Conservation (phyloP, 2,888 invertebrate species). For the Drosophila aldrichi region DNA sequence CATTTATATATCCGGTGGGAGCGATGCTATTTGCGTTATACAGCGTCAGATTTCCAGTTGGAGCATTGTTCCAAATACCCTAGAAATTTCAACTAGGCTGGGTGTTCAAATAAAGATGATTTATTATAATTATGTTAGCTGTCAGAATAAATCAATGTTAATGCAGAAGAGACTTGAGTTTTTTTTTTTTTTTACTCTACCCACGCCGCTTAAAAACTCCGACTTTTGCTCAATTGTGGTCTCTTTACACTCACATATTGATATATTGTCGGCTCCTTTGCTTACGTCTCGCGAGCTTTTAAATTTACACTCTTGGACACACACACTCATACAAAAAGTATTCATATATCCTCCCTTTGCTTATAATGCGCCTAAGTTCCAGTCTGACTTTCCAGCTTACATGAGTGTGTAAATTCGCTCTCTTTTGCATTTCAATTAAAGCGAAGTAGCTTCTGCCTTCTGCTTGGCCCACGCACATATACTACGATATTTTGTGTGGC, state of each 20-base stretch:
- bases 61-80: conserved; percentile 18
- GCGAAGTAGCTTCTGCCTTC: not conserved
- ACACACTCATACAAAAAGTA: not conserved
- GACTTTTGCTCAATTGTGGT: not conserved
- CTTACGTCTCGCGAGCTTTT: not conserved
- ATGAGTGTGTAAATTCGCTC: not conserved
- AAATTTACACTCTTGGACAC: not conserved
- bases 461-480: not conserved
- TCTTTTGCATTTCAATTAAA: not conserved
- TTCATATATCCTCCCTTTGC: no score
- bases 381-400: not conserved
- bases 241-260: not conserved
- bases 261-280: not conserved
- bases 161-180: no score
- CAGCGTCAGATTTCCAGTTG: conserved; percentile 33
- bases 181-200: no score
- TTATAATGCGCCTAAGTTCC: no score
- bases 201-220: not conserved
- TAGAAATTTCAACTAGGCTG: not conserved
- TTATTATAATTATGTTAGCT: not conserved
- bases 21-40: conserved; percentile 51
- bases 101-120: not conserved
- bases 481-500: not conserved
- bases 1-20: conserved; percentile 70
- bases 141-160: not conserved